Evolutionary conservation across 2,888 invertebrate species (phyloP), one percentile per base, ranked within the genome.

Genomic region (Gibbula magus): DNA sequence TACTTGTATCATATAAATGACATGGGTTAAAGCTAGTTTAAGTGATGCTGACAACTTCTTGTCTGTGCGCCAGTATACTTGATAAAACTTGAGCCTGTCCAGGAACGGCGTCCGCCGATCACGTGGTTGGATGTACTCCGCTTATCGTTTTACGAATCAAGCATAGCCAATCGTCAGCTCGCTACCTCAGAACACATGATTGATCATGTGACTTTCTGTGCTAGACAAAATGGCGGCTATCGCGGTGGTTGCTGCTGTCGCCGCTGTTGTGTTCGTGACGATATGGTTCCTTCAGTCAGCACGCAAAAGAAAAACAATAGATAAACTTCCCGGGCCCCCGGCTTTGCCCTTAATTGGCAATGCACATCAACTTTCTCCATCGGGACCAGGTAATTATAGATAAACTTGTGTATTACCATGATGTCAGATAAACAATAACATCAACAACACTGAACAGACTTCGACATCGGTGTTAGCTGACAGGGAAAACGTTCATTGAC

Each of bases 311-410:
- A 92, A 93, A 83, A 91, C 94, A 78, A 93, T 95, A 79, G 93
- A 94, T 66, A 93, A 93, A 88, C 94, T 95, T 78, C 95, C 95
- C 10, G 95, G 95, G 75, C 95, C 95, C 16, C 93, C 93, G 0
- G 93, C 94, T 3, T 88, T 95, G 77, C 95, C 95, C 0, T 87
- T 95, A 20, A 89, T 95, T 79, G 95, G 95, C n/a, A 94, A 95
- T 91, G 93, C 94, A 32, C 93, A 95, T 76, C 94, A 95, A 89
- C 93, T 95, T 84, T 94, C 94, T 89, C 94, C 94, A 51, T 94
- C 94, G 88, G 94, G 94, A 83, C 94, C 94, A 89, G 95, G 95
- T 94, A 90, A 93, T 92, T n/a, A 18, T 1, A 7, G n/a, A n/a
- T 4, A 52, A 29, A n/a, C 4, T 35, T 35, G 35, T n/a, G n/a